A percentile compares a stretch with the other conserved stretches of the same genome.
Evolutionary conservation across 2,797 vertebrate species (phyloP).

Genomic region (Thalassophryne amazonica): DNA sequence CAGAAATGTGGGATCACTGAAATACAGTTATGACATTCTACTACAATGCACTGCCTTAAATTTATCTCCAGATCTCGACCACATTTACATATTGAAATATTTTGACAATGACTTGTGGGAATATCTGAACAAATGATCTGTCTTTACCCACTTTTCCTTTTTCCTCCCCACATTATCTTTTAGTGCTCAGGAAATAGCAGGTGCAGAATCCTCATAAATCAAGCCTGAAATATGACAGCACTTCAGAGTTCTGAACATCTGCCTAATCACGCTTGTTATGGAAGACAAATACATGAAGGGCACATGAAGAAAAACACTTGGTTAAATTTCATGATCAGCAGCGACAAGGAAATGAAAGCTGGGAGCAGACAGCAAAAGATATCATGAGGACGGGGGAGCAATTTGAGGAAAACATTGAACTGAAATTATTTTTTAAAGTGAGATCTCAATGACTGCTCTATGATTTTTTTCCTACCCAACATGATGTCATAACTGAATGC

Average conservation of each 20-base stretch:
- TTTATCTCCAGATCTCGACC: not conserved
- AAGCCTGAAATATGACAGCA: slow-evolving; percentile 47
- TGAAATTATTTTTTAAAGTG: no score
- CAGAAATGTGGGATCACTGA: slow-evolving; percentile 2
- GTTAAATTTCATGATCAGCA: slow-evolving; percentile 45
- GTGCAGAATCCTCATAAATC: slow-evolving; percentile 56
- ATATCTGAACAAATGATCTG: slow-evolving; percentile 2
- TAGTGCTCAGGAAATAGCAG: slow-evolving; percentile 28
- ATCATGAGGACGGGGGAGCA: no score
- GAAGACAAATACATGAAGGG: slow-evolving; percentile 44
- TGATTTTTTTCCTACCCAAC: no score
- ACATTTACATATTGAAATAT: not conserved
- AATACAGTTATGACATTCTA: not conserved
- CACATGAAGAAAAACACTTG: slow-evolving; percentile 20
- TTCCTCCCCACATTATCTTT: slow-evolving; percentile 10
- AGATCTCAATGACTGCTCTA: no score
- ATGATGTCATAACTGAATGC: no score
- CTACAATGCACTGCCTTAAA: not conserved
- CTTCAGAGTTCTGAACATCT: slow-evolving; percentile 54
- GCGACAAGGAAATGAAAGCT: not conserved
- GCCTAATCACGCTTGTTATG: slow-evolving; percentile 65
- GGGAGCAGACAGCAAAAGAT: not conserved
- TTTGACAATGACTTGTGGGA: not conserved
- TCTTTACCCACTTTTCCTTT: not conserved
- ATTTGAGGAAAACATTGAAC: no score